These are phyloP conservation scores for Agonopterix arenella DNA, from an alignment of 2,888 invertebrate species.

Conservation along the genomic window DNA sequence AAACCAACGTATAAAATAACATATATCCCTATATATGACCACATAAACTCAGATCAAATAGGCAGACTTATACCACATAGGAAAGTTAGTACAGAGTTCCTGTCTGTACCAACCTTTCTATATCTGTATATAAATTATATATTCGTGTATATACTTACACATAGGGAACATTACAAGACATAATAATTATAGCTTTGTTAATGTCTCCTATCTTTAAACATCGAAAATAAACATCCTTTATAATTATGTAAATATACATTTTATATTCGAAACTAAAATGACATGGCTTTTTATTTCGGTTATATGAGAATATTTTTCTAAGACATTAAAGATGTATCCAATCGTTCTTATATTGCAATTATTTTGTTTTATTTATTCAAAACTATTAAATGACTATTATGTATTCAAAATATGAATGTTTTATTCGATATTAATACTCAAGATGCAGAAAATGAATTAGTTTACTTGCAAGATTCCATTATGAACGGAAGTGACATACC, in stretches of 20 bases:
- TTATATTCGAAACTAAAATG: conserved; percentile 35
- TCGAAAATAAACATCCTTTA: too few species aligned
- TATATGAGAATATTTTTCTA: conserved; percentile 19
- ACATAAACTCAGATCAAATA: conserved; percentile 1
- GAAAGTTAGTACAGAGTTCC: not conserved
- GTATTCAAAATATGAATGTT: not conserved
- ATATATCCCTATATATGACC: conserved; percentile 21
- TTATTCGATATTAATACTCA: not conserved
- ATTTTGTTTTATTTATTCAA: conserved; percentile 5
- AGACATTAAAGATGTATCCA: conserved; percentile 62
- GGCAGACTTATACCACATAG: conserved; percentile 1
- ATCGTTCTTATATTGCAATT: not conserved
- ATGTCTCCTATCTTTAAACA: too few species aligned
- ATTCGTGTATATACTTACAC: conserved; percentile 14
- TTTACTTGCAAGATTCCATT: too few species aligned
- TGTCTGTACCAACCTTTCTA: not conserved
- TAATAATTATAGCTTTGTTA: conserved; percentile 17
- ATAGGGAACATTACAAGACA: conserved; percentile 1
- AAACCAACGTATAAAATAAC: conserved; percentile 1
- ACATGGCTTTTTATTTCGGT: conserved; percentile 52
- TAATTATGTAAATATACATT: conserved; percentile 54
- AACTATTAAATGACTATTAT: too few species aligned
- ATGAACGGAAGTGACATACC: too few species aligned
- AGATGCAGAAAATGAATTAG: too few species aligned
- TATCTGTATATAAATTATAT: conserved; percentile 5